Conservation (phyloP, 2,113 vertebrate species). For the Castor canadensis region DNA sequence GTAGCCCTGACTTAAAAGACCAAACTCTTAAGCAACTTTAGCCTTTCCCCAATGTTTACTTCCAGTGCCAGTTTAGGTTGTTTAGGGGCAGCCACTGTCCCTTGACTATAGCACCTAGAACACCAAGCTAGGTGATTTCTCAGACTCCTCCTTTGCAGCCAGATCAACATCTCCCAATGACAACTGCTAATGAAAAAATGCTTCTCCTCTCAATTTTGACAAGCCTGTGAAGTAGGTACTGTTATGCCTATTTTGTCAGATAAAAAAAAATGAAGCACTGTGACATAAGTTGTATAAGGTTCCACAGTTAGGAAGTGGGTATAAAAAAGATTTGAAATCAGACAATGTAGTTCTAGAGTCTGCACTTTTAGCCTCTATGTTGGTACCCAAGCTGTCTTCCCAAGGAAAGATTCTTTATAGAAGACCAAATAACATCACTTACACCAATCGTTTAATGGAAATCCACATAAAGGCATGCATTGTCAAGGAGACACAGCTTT, state of each 20-base stretch:
- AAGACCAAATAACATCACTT: not conserved
- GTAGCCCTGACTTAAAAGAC: not conserved
- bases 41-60: not conserved
- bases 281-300: not conserved
- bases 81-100: not conserved
- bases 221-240: not conserved
- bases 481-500: not conserved
- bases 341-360: not conserved
- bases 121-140: not conserved
- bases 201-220: not conserved
- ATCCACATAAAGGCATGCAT: not conserved
- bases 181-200: not conserved
- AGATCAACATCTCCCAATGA: not conserved
- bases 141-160: not conserved
- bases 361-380: not conserved
- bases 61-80: no score
- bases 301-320: not conserved
- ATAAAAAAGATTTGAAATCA: not conserved
- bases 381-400: not conserved
- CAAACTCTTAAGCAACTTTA: not conserved
- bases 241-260: not conserved
- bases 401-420: not conserved
- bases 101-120: not conserved
- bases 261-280: not conserved
- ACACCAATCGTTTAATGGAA: not conserved